Evolutionary conservation across 2,888 invertebrate genomes (phyloP), one percentile per base, ranked within the genome.

Genomic region (Noctua pronuba): DNA sequence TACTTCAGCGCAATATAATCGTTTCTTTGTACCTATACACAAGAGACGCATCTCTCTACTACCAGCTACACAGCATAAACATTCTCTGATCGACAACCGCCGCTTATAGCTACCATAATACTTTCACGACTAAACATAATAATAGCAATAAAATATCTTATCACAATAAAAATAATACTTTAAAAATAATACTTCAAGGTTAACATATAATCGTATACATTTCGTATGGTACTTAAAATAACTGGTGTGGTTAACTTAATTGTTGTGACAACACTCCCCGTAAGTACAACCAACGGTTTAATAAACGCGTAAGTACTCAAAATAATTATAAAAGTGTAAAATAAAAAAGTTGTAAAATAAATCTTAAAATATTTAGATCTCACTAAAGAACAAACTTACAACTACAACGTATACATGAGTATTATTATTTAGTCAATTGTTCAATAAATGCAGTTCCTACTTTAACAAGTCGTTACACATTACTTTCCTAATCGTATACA

Each of bases 141-240:
- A 93, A 93, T 94, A 93, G 90, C 90, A 93, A 95, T 94, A 94
- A 94, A 95, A 94, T 92, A 95, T 95, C 95, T 95, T 95, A 95
- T 95, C 95, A 96, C 95, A 95, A 93, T 94, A 93, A 94, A 95
- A 95, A 95, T 96, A 96, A 96, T 96, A 96, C 96, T 96, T 96
- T 92, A 91, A 94, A 92, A 95, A 95, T 96, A 96, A 96, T 96
- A 96, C 96, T 96, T 92, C 90, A 90, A 93, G 94, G 93, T 95
- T 94, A 95, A 95, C 94, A 94, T 93, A 87, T 85, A 92, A 92
- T 96, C 95, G 95, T 96, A 96, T 95, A 96, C 95, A 94, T 93
- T 90, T 92, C 88, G 91, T 88, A 91, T 93, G 92, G 93, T 94
- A 92, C 90, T 89, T 88, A 85, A 76, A 35, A 73, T 82, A 92